A percentile compares a stretch with the other conserved stretches of the same genome.
phyloP scores from a whole-genome alignment of 1,140 invertebrate species.

The Sitobion miscanthi region DNA sequence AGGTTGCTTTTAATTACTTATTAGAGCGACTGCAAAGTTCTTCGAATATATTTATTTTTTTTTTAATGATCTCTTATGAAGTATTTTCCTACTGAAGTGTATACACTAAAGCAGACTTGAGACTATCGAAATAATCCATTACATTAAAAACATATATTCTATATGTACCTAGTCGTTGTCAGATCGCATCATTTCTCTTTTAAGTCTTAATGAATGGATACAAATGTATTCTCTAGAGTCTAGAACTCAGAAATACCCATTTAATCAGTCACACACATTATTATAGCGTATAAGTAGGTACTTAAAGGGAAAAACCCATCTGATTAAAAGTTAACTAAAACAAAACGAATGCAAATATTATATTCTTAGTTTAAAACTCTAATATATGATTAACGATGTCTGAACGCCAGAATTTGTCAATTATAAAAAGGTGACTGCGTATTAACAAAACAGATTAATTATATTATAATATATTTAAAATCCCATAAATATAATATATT shows the following conservation, averaged over 20 bases:
- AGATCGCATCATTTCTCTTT: background rate
- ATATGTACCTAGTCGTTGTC: background rate
- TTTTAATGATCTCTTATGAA: background rate
- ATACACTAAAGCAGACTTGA: background rate
- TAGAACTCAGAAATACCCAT: background rate
- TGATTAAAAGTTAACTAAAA: conserved; percentile 13
- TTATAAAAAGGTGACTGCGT: background rate
- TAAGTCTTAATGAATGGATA: background rate
- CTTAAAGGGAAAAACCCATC: background rate
- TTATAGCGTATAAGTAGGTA: background rate
- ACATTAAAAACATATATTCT: conserved; percentile 3
- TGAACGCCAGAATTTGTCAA: background rate
- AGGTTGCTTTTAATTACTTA: background rate
- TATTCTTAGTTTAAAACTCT: background rate
- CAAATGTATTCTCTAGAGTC: background rate
- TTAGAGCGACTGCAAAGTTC: background rate
- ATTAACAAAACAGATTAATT: background rate
- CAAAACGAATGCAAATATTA: background rate
- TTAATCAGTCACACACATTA: background rate
- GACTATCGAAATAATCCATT: background rate
- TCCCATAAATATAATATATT: background rate
- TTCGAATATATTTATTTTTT: background rate
- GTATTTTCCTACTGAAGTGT: background rate
- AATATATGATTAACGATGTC: background rate
- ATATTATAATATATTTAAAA: background rate